These are phyloP conservation scores for Peromyscus leucopus DNA, from an alignment of 2,113 vertebrate species.

Conservation along the genomic window DNA sequence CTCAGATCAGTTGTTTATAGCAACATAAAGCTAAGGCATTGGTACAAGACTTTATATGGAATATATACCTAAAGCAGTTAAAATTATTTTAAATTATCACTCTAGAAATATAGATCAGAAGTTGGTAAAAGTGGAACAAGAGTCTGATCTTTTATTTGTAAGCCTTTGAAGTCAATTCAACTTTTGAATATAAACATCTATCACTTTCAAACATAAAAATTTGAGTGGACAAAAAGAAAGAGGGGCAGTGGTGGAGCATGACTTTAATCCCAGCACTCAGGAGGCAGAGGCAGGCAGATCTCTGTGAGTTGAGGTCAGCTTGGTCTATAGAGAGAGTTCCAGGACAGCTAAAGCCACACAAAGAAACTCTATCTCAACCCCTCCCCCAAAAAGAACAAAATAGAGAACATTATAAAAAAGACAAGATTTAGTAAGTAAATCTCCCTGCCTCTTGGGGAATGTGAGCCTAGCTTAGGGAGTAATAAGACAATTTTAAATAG, in stretches of 20 bases:
- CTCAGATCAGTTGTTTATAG: background rate
- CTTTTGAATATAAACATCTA: conserved; percentile 41
- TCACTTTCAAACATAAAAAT: conserved; percentile 46
- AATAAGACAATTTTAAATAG: conserved; percentile 41
- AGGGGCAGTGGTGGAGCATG: background rate
- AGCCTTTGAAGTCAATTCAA: conserved; percentile 37
- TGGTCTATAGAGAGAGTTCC: background rate
- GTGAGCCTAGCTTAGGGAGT: background rate
- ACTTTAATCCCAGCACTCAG: background rate
- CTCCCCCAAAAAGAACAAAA: background rate
- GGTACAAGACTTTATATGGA: conserved; percentile 29
- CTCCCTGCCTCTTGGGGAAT: background rate
- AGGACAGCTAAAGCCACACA: background rate
- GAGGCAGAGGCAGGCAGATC: background rate
- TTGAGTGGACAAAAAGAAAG: conserved; percentile 12
- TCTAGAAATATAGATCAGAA: conserved; percentile 43
- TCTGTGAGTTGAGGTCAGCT: background rate
- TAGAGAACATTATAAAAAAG: conserved; percentile 1
- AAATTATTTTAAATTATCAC: conserved; percentile 21
- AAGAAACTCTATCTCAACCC: background rate
- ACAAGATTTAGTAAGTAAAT: background rate
- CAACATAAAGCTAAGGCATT: background rate
- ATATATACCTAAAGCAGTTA: conserved; percentile 42
- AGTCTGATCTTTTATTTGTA: conserved; percentile 43
- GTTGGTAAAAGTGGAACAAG: background rate